These are phyloP conservation scores for Azorinus chamasolen DNA, from an alignment of 2,888 invertebrate genomes.

Conservation along the genomic window DNA sequence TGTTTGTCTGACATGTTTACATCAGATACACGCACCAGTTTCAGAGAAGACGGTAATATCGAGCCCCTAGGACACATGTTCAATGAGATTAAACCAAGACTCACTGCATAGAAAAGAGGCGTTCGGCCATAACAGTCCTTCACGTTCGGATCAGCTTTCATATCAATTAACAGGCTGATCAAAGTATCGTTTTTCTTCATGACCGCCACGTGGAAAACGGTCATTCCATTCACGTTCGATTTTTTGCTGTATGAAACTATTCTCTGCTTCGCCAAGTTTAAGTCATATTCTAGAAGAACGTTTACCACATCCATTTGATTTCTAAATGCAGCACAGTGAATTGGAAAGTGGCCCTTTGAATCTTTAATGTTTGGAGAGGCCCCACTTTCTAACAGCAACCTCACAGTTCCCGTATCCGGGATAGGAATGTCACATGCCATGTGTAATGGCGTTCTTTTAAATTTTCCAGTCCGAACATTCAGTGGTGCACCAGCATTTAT, in stretches of 20 bases:
- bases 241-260: conserved; percentile 37
- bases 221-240: conserved; percentile 35
- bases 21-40: conserved; percentile 12
- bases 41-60: too few relatives aligned
- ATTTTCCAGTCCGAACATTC: conserved; percentile 22
- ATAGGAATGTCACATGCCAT: conserved; percentile 37
- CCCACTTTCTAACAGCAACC: conserved; percentile 19
- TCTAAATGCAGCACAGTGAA: conserved; percentile 41
- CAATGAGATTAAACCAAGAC: too few relatives aligned
- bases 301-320: conserved; percentile 23
- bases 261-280: conserved; percentile 9
- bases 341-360: conserved; percentile 43
- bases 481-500: conserved; percentile 26
- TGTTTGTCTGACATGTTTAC: conserved; percentile 28
- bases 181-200: conserved; percentile 32
- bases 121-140: conserved; percentile 48
- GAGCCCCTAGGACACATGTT: too few relatives aligned
- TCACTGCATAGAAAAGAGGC: conserved; percentile 34
- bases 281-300: conserved; percentile 12
- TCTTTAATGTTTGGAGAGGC: conserved; percentile 31
- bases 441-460: conserved; percentile 49
- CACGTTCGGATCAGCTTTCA: conserved; percentile 25
- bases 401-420: background rate
- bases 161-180: conserved; percentile 22
- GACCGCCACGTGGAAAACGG: conserved; percentile 43